Evolutionary conservation across 2,888 invertebrate genomes (phyloP), one percentile per base, ranked within the genome.

Genomic region (Formica aserva): DNA sequence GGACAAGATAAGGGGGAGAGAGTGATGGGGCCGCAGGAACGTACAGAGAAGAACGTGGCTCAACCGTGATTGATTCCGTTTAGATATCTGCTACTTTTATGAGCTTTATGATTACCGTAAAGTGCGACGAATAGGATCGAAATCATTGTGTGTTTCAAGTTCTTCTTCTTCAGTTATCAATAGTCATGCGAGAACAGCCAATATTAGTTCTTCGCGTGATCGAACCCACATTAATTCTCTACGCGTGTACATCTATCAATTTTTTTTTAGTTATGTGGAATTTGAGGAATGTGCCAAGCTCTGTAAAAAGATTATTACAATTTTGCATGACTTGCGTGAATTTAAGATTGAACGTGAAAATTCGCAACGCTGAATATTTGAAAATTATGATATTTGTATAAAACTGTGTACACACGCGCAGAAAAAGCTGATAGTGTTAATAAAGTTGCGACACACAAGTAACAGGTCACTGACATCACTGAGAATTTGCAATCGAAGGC

Each of bases 61-160:
- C 65, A 32, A 60, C 65, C 69, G 35, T 82, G 85, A 89, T 90
- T 88, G 86, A 88, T 89, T 90, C 78, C 60, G 69, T 82, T 88
- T 85, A 65, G 88, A 80, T 71, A 77, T 65, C 29, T 62, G 62
- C 66, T 72, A 74, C 77, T 84, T 65, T 38, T 48, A 13, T 11
- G 32, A 15, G 32, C 18, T 45, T 71, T 71, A 69, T 26, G 32
- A 78, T 77, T 52, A n/a, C 15, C n/a, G 18, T 26, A 55, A 55
- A 55, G n/a, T 67, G 18, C 22, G 8, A 11, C 22, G 32, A 48
- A 13, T 52, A 26, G 35, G 35, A 63, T 63, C 32, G 9, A 45
- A 75, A 13, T n/a, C 4, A 13, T 57, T 13, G 3, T 1, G 11
- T 5, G 60, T 5, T 26, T 26, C 57, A 26, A 52, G 52, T 72